phyloP scores from a whole-genome alignment of 2,113 vertebrate genomes.

The Tautogolabrus adspersus region DNA sequence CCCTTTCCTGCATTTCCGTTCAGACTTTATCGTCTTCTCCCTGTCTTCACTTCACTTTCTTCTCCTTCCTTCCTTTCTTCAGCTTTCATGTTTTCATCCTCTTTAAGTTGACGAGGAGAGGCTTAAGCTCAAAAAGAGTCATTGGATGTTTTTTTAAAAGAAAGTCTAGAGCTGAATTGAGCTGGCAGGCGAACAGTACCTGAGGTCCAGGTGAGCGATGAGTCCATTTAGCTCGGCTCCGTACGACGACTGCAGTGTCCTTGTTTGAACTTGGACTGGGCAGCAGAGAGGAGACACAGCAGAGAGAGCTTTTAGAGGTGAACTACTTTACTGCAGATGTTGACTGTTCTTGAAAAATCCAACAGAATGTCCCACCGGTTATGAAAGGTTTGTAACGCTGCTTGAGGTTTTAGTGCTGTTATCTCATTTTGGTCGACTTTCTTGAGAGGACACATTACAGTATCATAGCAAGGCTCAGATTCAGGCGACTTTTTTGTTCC shows the following conservation, averaged over 20 bases:
- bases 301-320: background rate
- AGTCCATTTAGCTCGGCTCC: background rate
- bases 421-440: background rate
- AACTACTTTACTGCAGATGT: background rate
- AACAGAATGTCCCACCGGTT: background rate
- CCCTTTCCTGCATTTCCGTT: background rate
- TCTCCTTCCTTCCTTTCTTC: background rate
- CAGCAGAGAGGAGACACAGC: background rate
- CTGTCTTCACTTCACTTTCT: background rate
- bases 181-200: slow-evolving; percentile 2
- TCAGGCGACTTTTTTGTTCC: no score
- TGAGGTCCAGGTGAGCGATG: slow-evolving; percentile 24
- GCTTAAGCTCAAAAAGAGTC: slow-evolving; percentile 1
- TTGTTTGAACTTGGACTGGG: slow-evolving; percentile 16
- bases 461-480: no score
- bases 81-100: slow-evolving; percentile 25
- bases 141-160: background rate
- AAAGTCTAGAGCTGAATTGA: background rate
- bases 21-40: background rate
- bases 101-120: slow-evolving; percentile 19
- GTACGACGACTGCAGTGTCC: slow-evolving; percentile 16
- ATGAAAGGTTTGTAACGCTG: background rate
- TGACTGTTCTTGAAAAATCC: background rate
- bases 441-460: no score
- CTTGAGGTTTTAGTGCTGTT: background rate